Conservation (phyloP, 2,888 invertebrate species). For the Tineola bisselliella region DNA sequence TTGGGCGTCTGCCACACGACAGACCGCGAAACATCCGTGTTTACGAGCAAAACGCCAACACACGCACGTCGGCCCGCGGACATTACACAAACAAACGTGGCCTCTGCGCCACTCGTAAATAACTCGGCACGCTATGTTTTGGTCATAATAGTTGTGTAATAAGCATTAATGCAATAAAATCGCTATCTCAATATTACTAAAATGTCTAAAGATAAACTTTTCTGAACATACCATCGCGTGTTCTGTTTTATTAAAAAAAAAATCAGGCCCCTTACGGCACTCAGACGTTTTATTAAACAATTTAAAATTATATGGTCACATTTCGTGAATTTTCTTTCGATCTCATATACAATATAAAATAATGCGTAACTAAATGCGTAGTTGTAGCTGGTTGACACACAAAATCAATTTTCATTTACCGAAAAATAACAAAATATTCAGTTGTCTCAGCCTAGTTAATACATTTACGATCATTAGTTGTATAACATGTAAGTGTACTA, state of each 20-base stretch:
- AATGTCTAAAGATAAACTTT: constrained; percentile 3
- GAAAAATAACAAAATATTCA: constrained; percentile 5
- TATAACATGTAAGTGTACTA: constrained; percentile 18
- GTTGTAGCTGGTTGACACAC: constrained; percentile 23
- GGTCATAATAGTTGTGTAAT: constrained; percentile 24
- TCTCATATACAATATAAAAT: background rate
- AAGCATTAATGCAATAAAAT: constrained; percentile 9
- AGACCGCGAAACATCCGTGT: constrained; percentile 34
- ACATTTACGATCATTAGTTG: background rate
- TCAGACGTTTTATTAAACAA: background rate
- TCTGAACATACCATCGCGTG: background rate
- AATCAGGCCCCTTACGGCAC: background rate
- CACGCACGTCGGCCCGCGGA: constrained; percentile 30
- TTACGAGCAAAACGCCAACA: constrained; percentile 39
- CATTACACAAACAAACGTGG: constrained; percentile 41
- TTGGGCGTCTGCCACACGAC: constrained; percentile 15
- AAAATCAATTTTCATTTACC: constrained; percentile 39
- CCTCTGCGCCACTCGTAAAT: constrained; percentile 53
- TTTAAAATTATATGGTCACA: background rate
- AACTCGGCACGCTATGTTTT: constrained; percentile 29
- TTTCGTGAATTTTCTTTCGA: constrained; percentile 7
- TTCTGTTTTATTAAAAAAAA: background rate
- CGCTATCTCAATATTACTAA: constrained; percentile 8
- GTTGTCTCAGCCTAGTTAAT: background rate
- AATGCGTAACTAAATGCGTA: constrained; percentile 11